Percentiles rank a stretch among this genome's conserved stretches.
Evolutionary conservation across 2,888 invertebrate species (phyloP).

Genomic region (Troides oblongomaculatus): DNA sequence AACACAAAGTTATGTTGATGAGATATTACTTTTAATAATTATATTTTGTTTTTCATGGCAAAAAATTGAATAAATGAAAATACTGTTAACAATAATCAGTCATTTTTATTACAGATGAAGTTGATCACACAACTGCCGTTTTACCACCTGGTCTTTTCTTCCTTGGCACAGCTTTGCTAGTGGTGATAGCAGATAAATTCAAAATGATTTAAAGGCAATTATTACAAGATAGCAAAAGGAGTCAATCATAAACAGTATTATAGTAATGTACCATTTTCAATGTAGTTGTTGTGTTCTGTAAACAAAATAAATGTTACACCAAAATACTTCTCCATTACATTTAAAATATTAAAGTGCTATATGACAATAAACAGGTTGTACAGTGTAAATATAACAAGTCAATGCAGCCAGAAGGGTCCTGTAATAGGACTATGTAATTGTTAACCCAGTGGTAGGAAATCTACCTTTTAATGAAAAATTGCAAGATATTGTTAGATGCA

Average conservation of each 20-base stretch:
- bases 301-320: slow-evolving; percentile 34
- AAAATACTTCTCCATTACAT: slow-evolving; percentile 6
- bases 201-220: slow-evolving; percentile 50
- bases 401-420: too few species aligned
- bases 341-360: neutral
- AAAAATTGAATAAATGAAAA: neutral
- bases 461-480: too few species aligned
- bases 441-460: too few species aligned
- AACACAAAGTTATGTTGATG: too few species aligned
- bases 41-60: too few species aligned
- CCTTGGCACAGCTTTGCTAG: slow-evolving; percentile 70
- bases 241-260: slow-evolving; percentile 54
- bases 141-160: slow-evolving; percentile 70
- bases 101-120: slow-evolving; percentile 57
- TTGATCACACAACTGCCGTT: slow-evolving; percentile 57
- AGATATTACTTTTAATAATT: too few species aligned
- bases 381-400: too few species aligned
- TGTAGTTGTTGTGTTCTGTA: slow-evolving; percentile 47
- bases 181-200: slow-evolving; percentile 73
- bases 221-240: slow-evolving; percentile 43
- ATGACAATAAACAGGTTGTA: neutral
- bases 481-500: too few species aligned
- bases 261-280: slow-evolving; percentile 53
- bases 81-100: slow-evolving; percentile 11
- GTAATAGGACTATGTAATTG: too few species aligned